phyloP scores from a whole-genome alignment of 1,140 invertebrate species.

The Drosophila virilis region DNA sequence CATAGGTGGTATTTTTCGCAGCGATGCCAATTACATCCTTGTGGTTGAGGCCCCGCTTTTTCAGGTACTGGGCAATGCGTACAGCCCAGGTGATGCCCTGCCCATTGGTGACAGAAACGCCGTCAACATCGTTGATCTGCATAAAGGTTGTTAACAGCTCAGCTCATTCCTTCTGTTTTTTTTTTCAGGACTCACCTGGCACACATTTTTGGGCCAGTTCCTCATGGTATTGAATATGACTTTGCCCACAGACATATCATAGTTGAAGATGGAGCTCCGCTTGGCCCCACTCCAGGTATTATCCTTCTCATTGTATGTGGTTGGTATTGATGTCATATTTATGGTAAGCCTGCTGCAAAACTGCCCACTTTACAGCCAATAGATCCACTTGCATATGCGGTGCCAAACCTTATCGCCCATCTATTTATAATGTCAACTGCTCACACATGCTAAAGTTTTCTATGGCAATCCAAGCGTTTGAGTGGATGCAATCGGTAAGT shows the following conservation, averaged over 20 bases:
- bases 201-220: constrained; percentile 68
- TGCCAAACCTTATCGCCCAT: not conserved
- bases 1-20: constrained; percentile 68
- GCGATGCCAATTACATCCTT: constrained; percentile 74
- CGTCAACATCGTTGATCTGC: constrained; percentile 65
- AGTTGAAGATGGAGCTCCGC: constrained; percentile 60
- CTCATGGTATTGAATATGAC: constrained; percentile 63
- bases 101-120: constrained; percentile 55
- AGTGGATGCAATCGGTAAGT: constrained; percentile 57
- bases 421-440: constrained; percentile 55
- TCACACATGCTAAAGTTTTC: constrained; percentile 13
- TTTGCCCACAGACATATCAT: constrained; percentile 59
- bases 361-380: not conserved
- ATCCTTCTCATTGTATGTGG: constrained; percentile 67
- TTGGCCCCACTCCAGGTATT: constrained; percentile 68
- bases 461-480: constrained; percentile 41
- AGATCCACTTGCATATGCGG: constrained; percentile 27
- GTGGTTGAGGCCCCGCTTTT: constrained; percentile 55
- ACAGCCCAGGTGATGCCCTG: constrained; percentile 67
- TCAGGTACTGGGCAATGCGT: constrained; percentile 67
- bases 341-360: constrained; percentile 1
- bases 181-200: constrained; percentile 48
- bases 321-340: constrained; percentile 76
- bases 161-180: not conserved
- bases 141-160: not conserved